phyloP scores from a whole-genome alignment of 2,113 vertebrate species.

The Oncorhynchus tshawytscha region DNA sequence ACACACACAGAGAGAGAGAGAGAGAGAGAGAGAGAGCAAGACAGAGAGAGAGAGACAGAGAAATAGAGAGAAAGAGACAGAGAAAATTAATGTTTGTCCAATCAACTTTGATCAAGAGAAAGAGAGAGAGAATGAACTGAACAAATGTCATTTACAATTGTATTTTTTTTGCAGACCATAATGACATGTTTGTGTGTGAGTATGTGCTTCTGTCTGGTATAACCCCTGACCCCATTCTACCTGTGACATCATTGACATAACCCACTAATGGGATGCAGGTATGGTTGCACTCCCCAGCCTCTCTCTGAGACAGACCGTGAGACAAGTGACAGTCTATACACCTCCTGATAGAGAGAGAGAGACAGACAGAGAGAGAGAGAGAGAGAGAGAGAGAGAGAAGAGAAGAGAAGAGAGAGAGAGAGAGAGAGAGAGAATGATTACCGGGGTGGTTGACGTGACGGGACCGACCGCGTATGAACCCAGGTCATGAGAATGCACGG shows the following conservation, averaged over 20 bases:
- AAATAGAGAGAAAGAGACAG: background rate
- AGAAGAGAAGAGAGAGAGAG: background rate
- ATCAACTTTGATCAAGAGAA: background rate
- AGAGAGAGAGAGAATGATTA: background rate
- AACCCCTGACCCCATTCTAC: constrained; percentile 60
- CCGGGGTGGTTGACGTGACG: too few relatives aligned
- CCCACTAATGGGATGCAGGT: constrained; percentile 78
- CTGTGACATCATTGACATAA: constrained; percentile 75
- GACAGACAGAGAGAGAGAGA: background rate
- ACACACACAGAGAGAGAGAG: background rate
- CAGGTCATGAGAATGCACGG: too few relatives aligned
- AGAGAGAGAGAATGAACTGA: background rate
- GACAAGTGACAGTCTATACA: constrained; percentile 84
- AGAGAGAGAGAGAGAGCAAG: background rate
- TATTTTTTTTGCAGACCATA: too few relatives aligned
- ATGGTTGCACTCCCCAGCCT: constrained; percentile 75
- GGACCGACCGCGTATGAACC: too few relatives aligned
- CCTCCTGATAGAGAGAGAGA: constrained; percentile 72
- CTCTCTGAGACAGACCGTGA: constrained; percentile 71
- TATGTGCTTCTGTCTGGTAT: background rate
- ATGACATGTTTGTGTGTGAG: background rate
- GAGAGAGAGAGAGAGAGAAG: background rate
- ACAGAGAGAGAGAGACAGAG: background rate
- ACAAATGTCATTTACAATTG: too few relatives aligned
- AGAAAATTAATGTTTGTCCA: background rate